Evolutionary conservation across 2,113 vertebrate genomes (phyloP).

Genomic region (Tympanuchus pallidicinctus): DNA sequence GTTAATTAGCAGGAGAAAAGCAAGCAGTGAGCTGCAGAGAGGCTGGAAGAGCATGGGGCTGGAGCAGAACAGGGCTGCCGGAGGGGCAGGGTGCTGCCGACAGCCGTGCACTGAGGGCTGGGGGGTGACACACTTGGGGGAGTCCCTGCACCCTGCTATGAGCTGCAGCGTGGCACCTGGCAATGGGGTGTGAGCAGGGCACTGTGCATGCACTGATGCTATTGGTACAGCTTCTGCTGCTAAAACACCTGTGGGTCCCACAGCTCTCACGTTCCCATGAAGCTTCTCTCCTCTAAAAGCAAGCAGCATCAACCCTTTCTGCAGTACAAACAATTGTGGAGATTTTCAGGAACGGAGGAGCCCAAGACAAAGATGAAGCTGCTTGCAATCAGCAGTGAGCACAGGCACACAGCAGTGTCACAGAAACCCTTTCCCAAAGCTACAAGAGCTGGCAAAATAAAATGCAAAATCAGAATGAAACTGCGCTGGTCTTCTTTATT

Average conservation of each 20-base stretch:
- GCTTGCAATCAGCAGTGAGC: not conserved
- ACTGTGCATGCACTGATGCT: fast-evolving
- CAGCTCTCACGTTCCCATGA: fast-evolving
- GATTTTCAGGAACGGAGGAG: not conserved
- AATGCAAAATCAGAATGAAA: not conserved
- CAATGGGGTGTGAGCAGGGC: not conserved
- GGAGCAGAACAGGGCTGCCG: fast-evolving
- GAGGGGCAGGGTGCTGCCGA: not conserved
- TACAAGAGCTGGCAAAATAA: fast-evolving
- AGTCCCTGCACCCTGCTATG: not conserved
- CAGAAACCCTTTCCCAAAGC: not conserved
- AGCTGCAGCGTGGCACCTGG: fast-evolving
- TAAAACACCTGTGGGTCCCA: fast-evolving
- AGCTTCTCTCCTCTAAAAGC: fast-evolving
- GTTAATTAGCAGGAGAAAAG: constrained; percentile 41
- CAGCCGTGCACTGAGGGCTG: not conserved
- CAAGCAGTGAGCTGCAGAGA: not conserved
- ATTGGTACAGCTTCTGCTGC: not conserved
- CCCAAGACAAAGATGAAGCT: not conserved
- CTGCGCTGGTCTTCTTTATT: not conserved
- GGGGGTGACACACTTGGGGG: fast-evolving
- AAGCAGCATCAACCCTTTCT: fast-evolving
- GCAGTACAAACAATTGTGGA: not conserved
- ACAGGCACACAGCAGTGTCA: fast-evolving
- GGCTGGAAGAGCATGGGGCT: fast-evolving